A percentile compares a stretch with the other conserved stretches of the same genome.
phyloP scores from a whole-genome alignment of 1,140 invertebrate genomes.

The Leptoteleia sp. region DNA sequence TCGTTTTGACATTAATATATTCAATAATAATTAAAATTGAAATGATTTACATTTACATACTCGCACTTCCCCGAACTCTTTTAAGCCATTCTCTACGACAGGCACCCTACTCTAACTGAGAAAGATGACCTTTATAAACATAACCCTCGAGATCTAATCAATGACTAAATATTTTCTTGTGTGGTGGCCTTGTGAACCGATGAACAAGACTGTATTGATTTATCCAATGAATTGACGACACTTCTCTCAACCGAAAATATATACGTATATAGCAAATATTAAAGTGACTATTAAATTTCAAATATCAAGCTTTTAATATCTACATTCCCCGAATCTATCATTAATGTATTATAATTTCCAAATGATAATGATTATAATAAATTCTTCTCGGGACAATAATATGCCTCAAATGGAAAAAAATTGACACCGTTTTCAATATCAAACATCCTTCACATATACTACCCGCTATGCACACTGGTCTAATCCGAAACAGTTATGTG shows the following conservation, averaged over 20 bases:
- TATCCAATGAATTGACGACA: conserved; percentile 12
- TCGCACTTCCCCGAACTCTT: not conserved
- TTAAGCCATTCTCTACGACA: conserved; percentile 1
- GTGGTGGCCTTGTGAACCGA: conserved; percentile 9
- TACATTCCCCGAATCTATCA: too few relatives aligned
- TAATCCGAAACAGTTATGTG: conserved; percentile 31
- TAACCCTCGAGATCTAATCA: conserved; percentile 23
- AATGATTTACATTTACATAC: conserved; percentile 2
- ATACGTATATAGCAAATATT: too few relatives aligned
- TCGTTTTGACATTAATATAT: too few relatives aligned
- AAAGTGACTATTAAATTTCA: too few relatives aligned
- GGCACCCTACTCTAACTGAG: not conserved
- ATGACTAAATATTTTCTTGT: conserved; percentile 33
- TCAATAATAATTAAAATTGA: too few relatives aligned
- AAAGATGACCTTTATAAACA: conserved; percentile 11
- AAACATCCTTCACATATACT: conserved; percentile 22
- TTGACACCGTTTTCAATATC: too few relatives aligned
- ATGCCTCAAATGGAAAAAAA: too few relatives aligned
- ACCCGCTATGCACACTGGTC: conserved; percentile 4
- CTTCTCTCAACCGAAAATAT: too few relatives aligned
- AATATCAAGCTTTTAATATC: too few relatives aligned
- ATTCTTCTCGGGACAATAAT: too few relatives aligned
- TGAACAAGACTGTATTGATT: conserved; percentile 27
- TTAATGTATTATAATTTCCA: too few relatives aligned
- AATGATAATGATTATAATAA: too few relatives aligned